These are phyloP conservation scores for Hecatera dysodea DNA, from an alignment of 2,888 invertebrate species.

Conservation along the genomic window DNA sequence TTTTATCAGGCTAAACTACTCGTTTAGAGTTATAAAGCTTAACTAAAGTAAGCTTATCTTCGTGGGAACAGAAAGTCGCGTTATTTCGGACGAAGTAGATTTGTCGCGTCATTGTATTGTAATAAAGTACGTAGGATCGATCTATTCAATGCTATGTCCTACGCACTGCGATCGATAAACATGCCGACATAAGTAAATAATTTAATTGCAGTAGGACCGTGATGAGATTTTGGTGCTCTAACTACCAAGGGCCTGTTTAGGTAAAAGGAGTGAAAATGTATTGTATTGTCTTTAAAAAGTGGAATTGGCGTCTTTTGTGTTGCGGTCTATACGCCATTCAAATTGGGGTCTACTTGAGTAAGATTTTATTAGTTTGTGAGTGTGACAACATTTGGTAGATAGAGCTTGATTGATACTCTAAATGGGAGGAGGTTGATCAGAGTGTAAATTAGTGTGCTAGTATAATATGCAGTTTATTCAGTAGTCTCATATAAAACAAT, in stretches of 20 bases:
- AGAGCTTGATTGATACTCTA: constrained; percentile 14
- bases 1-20: no score
- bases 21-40: no score
- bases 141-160: neutral
- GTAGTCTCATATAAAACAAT: constrained; percentile 36
- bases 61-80: neutral
- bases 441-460: constrained; percentile 15
- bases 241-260: neutral
- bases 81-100: neutral
- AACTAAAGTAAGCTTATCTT: neutral
- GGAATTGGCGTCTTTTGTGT: constrained; percentile 23
- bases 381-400: constrained; percentile 47
- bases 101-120: neutral
- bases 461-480: constrained; percentile 10
- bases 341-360: neutral
- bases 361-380: constrained; percentile 41
- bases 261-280: constrained; percentile 10
- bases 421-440: neutral
- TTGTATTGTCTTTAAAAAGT: constrained; percentile 26
- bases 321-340: constrained; percentile 27
- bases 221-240: constrained; percentile 40
- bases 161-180: neutral
- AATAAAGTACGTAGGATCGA: neutral
- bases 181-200: neutral
- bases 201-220: neutral